These are phyloP conservation scores for Phalacrocorax pelagicus DNA, from an alignment of 2,113 vertebrate species.

Conservation along the genomic window DNA sequence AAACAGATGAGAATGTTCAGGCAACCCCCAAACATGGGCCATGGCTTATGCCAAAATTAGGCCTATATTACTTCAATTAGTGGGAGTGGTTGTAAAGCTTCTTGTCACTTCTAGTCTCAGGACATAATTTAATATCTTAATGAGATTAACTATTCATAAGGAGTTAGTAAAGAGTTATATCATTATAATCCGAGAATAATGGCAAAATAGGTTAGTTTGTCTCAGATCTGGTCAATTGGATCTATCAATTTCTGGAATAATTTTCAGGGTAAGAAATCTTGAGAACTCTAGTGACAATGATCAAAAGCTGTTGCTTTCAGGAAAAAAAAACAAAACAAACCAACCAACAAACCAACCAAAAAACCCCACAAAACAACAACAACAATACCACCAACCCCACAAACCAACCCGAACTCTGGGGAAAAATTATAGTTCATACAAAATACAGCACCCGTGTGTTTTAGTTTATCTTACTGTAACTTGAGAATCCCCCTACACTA, in stretches of 20 bases:
- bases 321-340: background rate
- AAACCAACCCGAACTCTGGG: too few species aligned
- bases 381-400: too few species aligned
- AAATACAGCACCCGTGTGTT: background rate
- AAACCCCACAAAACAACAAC: too few species aligned
- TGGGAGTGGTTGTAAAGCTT: background rate
- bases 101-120: background rate
- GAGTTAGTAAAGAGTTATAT: background rate
- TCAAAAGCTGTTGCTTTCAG: background rate
- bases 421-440: background rate
- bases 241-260: background rate
- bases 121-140: background rate
- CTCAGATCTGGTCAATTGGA: background rate
- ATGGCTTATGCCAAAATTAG: background rate
- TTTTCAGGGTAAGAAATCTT: background rate
- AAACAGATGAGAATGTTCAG: background rate
- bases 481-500: background rate
- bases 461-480: background rate
- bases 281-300: background rate
- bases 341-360: too few species aligned
- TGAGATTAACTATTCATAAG: background rate
- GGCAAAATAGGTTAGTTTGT: background rate
- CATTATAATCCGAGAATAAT: background rate
- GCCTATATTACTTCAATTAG: background rate
- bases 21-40: background rate